Evolutionary conservation across 2,113 vertebrate genomes (phyloP).

Genomic region (Hepsetus odoe): DNA sequence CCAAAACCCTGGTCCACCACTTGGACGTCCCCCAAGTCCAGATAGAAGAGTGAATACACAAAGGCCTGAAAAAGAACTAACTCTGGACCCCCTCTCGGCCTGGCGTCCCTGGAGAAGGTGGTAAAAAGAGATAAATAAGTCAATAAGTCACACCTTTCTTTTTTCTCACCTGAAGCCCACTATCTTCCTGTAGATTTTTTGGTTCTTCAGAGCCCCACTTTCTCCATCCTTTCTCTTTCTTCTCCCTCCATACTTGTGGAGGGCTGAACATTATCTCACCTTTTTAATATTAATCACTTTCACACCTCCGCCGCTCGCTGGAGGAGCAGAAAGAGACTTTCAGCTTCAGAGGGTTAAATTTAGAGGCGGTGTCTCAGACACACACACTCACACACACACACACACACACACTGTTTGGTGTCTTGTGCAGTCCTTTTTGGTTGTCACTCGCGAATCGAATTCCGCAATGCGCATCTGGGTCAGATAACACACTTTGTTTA

Average conservation of each 20-base stretch:
- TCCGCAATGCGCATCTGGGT: slow-evolving; percentile 46
- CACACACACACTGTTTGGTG: not conserved
- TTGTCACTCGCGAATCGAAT: slow-evolving; percentile 23
- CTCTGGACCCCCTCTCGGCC: not conserved
- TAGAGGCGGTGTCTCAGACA: slow-evolving; percentile 18
- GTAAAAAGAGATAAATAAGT: slow-evolving; percentile 7
- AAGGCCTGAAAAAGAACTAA: not conserved
- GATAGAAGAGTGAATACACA: not conserved
- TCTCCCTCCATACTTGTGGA: not conserved
- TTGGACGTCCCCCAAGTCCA: not conserved
- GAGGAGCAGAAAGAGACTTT: not conserved
- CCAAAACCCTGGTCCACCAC: no score
- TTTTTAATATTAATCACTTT: slow-evolving; percentile 31
- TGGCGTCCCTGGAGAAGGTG: not conserved
- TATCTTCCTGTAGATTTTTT: not conserved
- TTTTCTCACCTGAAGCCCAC: slow-evolving; percentile 23
- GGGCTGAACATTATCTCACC: not conserved
- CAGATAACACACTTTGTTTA: slow-evolving; percentile 51
- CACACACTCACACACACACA: not conserved
- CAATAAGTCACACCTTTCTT: not conserved
- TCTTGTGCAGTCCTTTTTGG: slow-evolving; percentile 30
- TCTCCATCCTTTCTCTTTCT: not conserved
- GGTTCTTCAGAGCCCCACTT: not conserved
- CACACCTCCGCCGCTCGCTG: not conserved
- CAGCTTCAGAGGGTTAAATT: slow-evolving; percentile 1